These are phyloP conservation scores for Drosophila buzzatii DNA, from an alignment of 2,888 invertebrate genomes.

Conservation along the genomic window DNA sequence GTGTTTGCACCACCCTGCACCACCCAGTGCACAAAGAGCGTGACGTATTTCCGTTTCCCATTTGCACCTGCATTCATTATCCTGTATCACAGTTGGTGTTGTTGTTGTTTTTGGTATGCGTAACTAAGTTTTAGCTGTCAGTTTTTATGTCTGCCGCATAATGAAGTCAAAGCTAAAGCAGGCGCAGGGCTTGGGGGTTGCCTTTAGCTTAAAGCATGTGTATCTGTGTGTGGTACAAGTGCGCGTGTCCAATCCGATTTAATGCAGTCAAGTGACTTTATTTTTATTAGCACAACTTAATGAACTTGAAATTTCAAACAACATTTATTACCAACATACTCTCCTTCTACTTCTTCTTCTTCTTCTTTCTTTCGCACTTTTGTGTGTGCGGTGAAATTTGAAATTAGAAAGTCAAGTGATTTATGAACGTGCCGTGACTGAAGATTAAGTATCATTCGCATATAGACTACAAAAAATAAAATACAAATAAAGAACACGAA, in stretches of 20 bases:
- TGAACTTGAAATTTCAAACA: slow-evolving; percentile 77
- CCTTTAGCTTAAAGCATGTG: background rate
- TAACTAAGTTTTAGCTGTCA: slow-evolving; percentile 78
- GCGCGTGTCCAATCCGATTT: slow-evolving; percentile 83
- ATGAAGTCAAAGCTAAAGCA: slow-evolving; percentile 31
- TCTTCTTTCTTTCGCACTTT: slow-evolving; percentile 24
- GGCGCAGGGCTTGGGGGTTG: slow-evolving; percentile 15
- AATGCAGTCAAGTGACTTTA: slow-evolving; percentile 81
- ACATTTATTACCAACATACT: slow-evolving; percentile 69
- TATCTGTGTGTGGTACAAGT: slow-evolving; percentile 72
- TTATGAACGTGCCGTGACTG: slow-evolving; percentile 67
- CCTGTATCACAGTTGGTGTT: slow-evolving; percentile 51
- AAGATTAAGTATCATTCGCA: slow-evolving; percentile 36
- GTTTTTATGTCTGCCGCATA: slow-evolving; percentile 64
- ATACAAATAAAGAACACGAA: slow-evolving; percentile 1
- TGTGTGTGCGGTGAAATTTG: slow-evolving; percentile 44
- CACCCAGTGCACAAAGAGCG: slow-evolving; percentile 69
- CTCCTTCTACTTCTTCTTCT: slow-evolving; percentile 1
- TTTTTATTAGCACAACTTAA: slow-evolving; percentile 82
- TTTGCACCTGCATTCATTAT: slow-evolving; percentile 78
- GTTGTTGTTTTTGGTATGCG: slow-evolving; percentile 56
- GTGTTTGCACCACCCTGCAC: slow-evolving; percentile 34
- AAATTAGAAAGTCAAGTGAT: slow-evolving; percentile 78
- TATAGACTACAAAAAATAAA: background rate
- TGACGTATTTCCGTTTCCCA: slow-evolving; percentile 78